Evolutionary conservation across 2,113 vertebrate species (phyloP).

Genomic region (Bungarus multicinctus): DNA sequence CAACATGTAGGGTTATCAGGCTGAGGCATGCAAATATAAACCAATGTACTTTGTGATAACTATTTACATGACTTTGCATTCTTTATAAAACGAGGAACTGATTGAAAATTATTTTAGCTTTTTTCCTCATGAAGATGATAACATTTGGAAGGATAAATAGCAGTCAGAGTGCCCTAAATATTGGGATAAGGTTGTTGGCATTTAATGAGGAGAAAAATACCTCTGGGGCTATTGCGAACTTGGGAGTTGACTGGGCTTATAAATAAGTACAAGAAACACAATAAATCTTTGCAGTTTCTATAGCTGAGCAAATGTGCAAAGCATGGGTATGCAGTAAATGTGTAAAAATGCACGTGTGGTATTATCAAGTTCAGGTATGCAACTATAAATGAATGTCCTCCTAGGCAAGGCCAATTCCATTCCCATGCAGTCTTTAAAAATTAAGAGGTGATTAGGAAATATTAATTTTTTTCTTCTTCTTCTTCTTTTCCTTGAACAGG

Average conservation of each 20-base stretch:
- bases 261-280: background rate
- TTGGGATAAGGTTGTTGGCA: background rate
- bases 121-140: background rate
- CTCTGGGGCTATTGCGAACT: background rate
- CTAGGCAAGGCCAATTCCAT: background rate
- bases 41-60: background rate
- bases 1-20: background rate
- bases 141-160: background rate
- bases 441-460: background rate
- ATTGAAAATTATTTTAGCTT: background rate
- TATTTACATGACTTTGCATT: background rate
- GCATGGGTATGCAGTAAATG: background rate
- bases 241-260: background rate
- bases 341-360: background rate
- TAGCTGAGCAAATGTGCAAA: background rate
- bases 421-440: background rate
- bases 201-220: background rate
- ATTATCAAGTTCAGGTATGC: background rate
- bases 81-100: background rate
- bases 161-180: background rate
- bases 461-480: slow-evolving; percentile 1
- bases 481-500: slow-evolving; percentile 68
- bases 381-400: background rate
- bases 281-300: background rate
- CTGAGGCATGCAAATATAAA: background rate